Conservation (phyloP, 2,888 invertebrate species). For the Cheilosia urbana region DNA sequence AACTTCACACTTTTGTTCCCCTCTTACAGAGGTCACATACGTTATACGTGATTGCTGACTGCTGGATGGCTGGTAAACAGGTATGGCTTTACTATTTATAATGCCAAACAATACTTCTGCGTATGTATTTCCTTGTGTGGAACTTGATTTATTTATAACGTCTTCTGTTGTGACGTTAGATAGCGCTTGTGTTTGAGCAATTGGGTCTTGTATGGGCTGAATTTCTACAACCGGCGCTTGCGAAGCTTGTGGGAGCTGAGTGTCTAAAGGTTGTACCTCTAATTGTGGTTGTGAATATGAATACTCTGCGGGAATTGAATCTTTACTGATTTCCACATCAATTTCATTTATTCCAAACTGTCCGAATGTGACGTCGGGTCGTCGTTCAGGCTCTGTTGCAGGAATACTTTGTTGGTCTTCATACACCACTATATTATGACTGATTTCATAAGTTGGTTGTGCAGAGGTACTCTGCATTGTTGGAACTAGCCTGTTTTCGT, state of each 20-base stretch:
- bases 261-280: conserved; percentile 6
- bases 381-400: conserved; percentile 77
- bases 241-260: background rate
- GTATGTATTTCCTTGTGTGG: conserved; percentile 78
- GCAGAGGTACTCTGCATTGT: conserved; percentile 77
- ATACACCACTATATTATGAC: background rate
- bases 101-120: conserved; percentile 82
- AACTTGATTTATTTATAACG: conserved; percentile 13
- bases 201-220: conserved; percentile 30
- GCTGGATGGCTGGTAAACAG: conserved; percentile 86
- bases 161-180: conserved; percentile 52
- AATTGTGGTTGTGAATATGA: background rate
- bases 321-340: conserved; percentile 79
- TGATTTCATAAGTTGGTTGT: conserved; percentile 13
- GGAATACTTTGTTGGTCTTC: conserved; percentile 29
- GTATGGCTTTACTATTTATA: conserved; percentile 70
- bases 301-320: conserved; percentile 50
- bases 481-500: conserved; percentile 78
- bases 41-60: conserved; percentile 78
- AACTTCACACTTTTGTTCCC: conserved; percentile 68
- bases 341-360: conserved; percentile 82
- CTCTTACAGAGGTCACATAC: conserved; percentile 76
- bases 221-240: conserved; percentile 47
- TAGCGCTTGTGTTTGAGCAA: conserved; percentile 39
- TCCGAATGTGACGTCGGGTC: conserved; percentile 82